Evolutionary conservation across 2,797 vertebrate species (phyloP).

Genomic region (Aratinga solstitialis): DNA sequence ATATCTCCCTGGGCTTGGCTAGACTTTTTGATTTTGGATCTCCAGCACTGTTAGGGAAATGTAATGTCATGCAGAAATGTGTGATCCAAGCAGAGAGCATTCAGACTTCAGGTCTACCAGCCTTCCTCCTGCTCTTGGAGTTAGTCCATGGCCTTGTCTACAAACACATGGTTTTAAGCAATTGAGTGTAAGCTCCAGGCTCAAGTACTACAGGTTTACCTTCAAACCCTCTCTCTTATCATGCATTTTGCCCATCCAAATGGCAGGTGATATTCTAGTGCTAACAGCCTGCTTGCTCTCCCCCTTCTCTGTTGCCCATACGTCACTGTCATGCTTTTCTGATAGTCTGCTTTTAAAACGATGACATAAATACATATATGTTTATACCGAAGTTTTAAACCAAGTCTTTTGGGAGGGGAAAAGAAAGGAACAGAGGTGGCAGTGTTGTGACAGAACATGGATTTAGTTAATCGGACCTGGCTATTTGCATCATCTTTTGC

Average conservation of each 20-base stretch:
- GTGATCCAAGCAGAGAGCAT: background rate
- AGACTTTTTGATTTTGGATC: background rate
- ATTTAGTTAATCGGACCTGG: conserved; percentile 50
- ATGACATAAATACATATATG: background rate
- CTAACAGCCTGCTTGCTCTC: background rate
- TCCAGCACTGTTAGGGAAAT: background rate
- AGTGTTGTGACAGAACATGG: background rate
- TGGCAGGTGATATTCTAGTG: background rate
- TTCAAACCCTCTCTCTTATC: background rate
- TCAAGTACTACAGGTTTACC: background rate
- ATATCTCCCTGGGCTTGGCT: background rate
- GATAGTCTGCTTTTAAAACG: background rate
- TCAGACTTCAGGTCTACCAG: background rate
- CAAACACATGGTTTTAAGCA: background rate
- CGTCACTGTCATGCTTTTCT: background rate
- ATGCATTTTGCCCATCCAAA: background rate
- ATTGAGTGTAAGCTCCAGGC: background rate
- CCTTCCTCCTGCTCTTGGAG: background rate
- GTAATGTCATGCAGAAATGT: background rate
- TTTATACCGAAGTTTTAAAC: background rate
- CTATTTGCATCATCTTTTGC: background rate
- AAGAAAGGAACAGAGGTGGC: background rate
- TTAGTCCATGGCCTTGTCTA: background rate
- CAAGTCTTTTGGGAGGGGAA: background rate
- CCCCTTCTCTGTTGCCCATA: background rate